These are phyloP conservation scores for Hemithea aestivaria DNA, from an alignment of 2,888 invertebrate genomes.

Conservation along the genomic window DNA sequence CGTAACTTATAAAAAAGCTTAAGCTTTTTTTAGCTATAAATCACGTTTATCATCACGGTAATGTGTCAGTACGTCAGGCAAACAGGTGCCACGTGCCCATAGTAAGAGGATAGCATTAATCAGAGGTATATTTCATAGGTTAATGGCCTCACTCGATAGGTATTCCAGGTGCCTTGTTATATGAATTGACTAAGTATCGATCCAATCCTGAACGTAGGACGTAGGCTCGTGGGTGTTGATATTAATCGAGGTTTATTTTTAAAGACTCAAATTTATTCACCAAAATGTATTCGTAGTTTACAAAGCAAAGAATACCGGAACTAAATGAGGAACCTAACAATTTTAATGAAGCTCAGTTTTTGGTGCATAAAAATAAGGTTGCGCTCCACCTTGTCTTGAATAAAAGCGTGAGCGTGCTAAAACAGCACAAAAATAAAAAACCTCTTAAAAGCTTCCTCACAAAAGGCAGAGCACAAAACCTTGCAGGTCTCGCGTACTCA, in stretches of 20 bases:
- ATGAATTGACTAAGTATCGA: conserved; percentile 32
- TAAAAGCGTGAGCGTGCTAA: not conserved
- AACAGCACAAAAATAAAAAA: not conserved
- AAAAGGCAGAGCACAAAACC: conserved; percentile 3
- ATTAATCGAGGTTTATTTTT: too few relatives aligned
- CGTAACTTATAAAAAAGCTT: too few relatives aligned
- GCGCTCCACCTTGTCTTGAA: not conserved
- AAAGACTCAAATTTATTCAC: too few relatives aligned
- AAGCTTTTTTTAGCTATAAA: conserved; percentile 12
- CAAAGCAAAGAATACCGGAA: too few relatives aligned
- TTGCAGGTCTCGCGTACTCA: conserved; percentile 11
- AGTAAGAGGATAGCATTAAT: conserved; percentile 39
- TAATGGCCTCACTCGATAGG: conserved; percentile 30
- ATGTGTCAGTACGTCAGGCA: conserved; percentile 28
- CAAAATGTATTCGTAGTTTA: too few relatives aligned
- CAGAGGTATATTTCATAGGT: conserved; percentile 38
- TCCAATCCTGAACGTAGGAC: too few relatives aligned
- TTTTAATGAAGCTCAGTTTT: not conserved
- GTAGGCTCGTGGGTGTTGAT: too few relatives aligned
- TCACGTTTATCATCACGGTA: conserved; percentile 26
- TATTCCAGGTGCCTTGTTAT: too few relatives aligned
- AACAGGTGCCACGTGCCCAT: conserved; percentile 26
- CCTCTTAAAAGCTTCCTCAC: conserved; percentile 1
- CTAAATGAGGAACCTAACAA: not conserved
- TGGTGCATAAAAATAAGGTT: too few relatives aligned